phyloP scores from a whole-genome alignment of 2,888 invertebrate genomes.

The Nomada flava region DNA sequence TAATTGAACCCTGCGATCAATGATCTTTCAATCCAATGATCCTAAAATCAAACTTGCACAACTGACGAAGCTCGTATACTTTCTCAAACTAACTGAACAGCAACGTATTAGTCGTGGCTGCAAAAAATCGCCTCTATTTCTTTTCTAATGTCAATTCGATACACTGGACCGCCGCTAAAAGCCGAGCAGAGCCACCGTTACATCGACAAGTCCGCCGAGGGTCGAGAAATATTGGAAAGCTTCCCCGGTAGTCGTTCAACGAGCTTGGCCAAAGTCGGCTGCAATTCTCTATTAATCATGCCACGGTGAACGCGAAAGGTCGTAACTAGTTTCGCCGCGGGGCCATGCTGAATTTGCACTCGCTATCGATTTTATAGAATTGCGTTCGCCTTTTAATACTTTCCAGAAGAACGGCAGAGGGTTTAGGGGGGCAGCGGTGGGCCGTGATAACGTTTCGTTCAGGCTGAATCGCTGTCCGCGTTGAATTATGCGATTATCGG shows the following conservation, averaged over 20 bases:
- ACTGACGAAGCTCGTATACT: neutral
- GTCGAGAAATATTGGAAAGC: constrained; percentile 37
- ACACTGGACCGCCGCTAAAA: neutral
- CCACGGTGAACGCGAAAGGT: constrained; percentile 28
- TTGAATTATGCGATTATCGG: constrained; percentile 70
- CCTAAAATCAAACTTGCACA: too few species aligned
- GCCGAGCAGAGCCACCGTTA: constrained; percentile 1
- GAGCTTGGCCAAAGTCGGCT: constrained; percentile 16
- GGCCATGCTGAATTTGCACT: constrained; percentile 53
- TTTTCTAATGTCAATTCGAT: constrained; percentile 30
- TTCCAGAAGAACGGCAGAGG: neutral
- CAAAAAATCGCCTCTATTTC: neutral
- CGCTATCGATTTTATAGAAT: constrained; percentile 58
- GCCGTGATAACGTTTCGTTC: constrained; percentile 37
- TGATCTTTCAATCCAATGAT: too few species aligned
- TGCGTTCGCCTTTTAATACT: constrained; percentile 57
- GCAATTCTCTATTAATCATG: constrained; percentile 58
- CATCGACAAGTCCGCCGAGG: constrained; percentile 30
- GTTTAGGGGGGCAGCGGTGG: neutral
- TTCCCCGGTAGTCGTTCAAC: constrained; percentile 15
- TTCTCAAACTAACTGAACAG: neutral
- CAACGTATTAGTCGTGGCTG: neutral
- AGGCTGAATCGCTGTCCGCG: constrained; percentile 36
- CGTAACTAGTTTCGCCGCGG: constrained; percentile 49
- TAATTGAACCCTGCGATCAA: too few species aligned